These are phyloP conservation scores for Eciton burchellii DNA, from an alignment of 1,140 invertebrate genomes.

Conservation along the genomic window DNA sequence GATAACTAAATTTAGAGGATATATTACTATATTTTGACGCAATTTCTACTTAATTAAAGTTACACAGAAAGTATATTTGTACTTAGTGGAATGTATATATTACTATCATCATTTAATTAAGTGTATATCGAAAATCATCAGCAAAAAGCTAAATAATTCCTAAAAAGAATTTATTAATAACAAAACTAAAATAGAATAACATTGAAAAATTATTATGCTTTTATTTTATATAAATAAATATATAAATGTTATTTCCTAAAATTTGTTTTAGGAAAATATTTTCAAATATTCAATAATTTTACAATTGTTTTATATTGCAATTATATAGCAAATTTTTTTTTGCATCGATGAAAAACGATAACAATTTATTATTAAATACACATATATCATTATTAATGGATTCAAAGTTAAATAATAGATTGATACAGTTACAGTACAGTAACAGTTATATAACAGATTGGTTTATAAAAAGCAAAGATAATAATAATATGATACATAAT, in stretches of 20 bases:
- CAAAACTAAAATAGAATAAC: background rate
- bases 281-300: conserved; percentile 27
- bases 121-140: conserved; percentile 24
- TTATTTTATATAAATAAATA: background rate
- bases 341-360: background rate
- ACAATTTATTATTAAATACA: conserved; percentile 24
- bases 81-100: conserved; percentile 74
- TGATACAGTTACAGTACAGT: too few relatives aligned
- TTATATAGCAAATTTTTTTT: background rate
- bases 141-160: background rate
- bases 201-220: background rate
- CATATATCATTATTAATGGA: background rate
- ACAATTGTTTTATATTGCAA: background rate
- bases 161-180: background rate
- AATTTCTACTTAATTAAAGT: conserved; percentile 63
- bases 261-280: background rate
- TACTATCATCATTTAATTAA: conserved; percentile 32
- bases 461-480: background rate
- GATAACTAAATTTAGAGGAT: conserved; percentile 63
- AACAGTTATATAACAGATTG: too few relatives aligned
- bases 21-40: conserved; percentile 59
- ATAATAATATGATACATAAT: background rate
- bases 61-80: conserved; percentile 70
- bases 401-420: conserved; percentile 1
- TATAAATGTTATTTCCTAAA: background rate